Conservation (phyloP, 1,140 invertebrate genomes). For the Sinella curviseta region DNA sequence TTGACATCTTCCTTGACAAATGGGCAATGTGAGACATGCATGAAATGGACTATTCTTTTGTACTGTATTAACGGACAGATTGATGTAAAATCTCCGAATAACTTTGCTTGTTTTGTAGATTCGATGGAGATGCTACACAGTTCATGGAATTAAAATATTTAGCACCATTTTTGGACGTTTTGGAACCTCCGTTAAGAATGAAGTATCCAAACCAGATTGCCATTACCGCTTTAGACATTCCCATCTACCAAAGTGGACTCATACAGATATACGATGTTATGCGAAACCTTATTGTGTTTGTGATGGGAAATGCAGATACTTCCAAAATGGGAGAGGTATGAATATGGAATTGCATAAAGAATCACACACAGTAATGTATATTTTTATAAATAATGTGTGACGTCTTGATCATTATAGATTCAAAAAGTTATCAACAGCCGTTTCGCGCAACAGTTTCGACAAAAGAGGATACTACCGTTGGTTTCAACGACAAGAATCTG, state of each 20-base stretch:
- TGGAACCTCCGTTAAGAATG: neutral
- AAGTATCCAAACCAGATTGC: neutral
- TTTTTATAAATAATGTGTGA: too few relatives aligned
- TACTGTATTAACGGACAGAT: neutral
- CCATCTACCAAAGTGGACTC: neutral
- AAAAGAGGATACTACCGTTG: conserved; percentile 84
- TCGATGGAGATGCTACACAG: neutral
- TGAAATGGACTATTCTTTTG: neutral
- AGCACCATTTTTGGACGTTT: neutral
- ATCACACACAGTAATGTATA: too few relatives aligned
- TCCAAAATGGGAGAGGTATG: neutral
- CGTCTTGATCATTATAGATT: neutral
- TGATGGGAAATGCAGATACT: neutral
- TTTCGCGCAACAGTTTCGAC: conserved; percentile 92
- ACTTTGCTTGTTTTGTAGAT: neutral
- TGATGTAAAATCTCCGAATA: neutral
- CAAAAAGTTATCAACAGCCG: conserved; percentile 73
- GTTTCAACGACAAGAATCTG: conserved; percentile 90
- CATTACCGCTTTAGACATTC: neutral
- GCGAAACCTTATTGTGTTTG: conserved; percentile 53
- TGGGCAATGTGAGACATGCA: neutral
- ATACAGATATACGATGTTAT: neutral
- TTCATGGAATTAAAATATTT: neutral
- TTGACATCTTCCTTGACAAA: neutral
- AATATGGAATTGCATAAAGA: too few relatives aligned